Evolutionary conservation across 2,113 vertebrate species (phyloP), one percentile per base, ranked within the genome.

Genomic region (Pelecanus crispus): DNA sequence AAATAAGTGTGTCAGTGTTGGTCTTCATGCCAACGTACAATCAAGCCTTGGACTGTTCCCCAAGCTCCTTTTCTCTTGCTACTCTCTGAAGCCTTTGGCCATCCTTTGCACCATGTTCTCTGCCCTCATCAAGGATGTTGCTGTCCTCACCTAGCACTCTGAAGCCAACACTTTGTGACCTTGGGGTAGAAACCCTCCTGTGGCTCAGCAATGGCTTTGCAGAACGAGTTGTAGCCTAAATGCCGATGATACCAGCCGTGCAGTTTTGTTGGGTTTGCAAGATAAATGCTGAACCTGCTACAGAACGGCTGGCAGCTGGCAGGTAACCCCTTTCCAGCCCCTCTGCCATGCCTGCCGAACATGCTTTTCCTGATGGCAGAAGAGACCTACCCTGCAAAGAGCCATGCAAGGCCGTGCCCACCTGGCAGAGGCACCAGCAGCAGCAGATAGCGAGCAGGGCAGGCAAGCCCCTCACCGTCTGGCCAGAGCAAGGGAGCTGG

Each of bases 161-260:
- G 70, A 80, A 72, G 32, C 29, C 58, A 67, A 36, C 5, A 2
- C 4, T 49, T 34, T 32, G 50, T 0, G 7, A 55, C 13, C 6
- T n/a, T 10, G 21, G 17, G 44, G 13, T 8, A 79, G 40, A 91
- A 81, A 66, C 81, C 50, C n/a, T 56, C 47, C 38, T 0, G 29
- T 53, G 63, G 28, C 36, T 88, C 67, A 18, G 17, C 2, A 4
- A 11, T 9, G 14, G 34, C 42, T 89, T 72, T 11, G 7, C 50
- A 66, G 53, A 52, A 65, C 0, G 0, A 78, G 9, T 2, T 29
- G 18, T 21, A 70, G 61, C n/a, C 81, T 42, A 38, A 71, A 15
- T 5, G 20, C 24, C 0, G 1, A 28, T 10, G 50, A 45, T 21
- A 17, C 8, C 42, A 78, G 20, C 24, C 0, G 0, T 2, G 44